phyloP scores from a whole-genome alignment of 92 coral and sea anemone genomes.

The Palythoa grandis region DNA sequence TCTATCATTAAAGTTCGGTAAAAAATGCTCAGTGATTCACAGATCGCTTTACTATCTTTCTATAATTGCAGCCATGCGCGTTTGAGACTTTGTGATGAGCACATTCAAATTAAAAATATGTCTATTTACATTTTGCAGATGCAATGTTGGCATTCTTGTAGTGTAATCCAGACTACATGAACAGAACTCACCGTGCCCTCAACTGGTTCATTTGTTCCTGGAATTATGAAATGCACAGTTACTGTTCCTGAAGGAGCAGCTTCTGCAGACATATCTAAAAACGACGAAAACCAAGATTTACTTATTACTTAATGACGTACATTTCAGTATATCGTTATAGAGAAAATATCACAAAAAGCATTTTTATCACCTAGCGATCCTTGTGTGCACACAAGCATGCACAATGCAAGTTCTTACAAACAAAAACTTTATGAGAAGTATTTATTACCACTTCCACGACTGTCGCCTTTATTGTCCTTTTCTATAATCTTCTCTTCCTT shows the following conservation, averaged over 20 bases:
- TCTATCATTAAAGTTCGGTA: too few relatives aligned
- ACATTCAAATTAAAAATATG: neutral
- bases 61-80: neutral
- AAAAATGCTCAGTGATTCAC: neutral
- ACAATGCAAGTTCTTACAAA: neutral
- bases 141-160: neutral
- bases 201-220: conserved; percentile 91
- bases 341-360: neutral
- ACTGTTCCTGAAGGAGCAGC: conserved; percentile 72
- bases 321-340: neutral
- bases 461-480: neutral
- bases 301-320: neutral
- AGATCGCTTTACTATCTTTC: neutral
- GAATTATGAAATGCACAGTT: conserved; percentile 78
- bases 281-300: neutral
- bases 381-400: conserved; percentile 2
- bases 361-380: neutral
- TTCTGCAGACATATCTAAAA: conserved; percentile 12
- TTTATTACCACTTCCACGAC: conserved; percentile 9
- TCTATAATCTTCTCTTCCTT: conserved; percentile 20
- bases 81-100: neutral
- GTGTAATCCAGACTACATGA: neutral
- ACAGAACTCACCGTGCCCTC: conserved; percentile 71
- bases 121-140: neutral
- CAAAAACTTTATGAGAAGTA: neutral